Conservation (phyloP, 2,797 vertebrate species). For the Meriones psammophilus region DNA sequence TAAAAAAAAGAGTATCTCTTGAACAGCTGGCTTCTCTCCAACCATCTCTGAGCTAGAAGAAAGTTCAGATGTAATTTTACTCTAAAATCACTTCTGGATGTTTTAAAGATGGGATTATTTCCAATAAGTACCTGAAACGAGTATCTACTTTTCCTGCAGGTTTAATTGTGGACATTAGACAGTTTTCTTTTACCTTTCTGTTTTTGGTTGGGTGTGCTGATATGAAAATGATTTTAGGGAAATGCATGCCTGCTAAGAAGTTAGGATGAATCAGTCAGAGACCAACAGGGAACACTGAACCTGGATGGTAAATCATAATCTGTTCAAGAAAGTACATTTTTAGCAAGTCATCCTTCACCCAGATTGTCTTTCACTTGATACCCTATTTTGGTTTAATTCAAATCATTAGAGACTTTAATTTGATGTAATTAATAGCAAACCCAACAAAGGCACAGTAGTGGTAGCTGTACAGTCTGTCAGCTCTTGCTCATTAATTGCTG, state of each 20-base stretch:
- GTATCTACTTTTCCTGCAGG: constrained; percentile 53
- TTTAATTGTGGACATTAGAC: constrained; percentile 45
- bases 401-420: constrained; percentile 86
- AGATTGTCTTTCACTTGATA: constrained; percentile 76
- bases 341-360: constrained; percentile 58
- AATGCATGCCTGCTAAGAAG: constrained; percentile 54
- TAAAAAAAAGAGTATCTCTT: neutral
- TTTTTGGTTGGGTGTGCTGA: constrained; percentile 20
- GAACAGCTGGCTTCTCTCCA: neutral
- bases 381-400: constrained; percentile 83
- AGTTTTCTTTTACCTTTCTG: constrained; percentile 61
- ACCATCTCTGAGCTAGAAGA: neutral
- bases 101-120: constrained; percentile 6
- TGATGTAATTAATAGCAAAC: constrained; percentile 86
- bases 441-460: constrained; percentile 76
- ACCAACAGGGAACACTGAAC: constrained; percentile 60
- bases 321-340: constrained; percentile 49
- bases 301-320: constrained; percentile 57
- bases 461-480: constrained; percentile 81
- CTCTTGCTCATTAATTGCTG: constrained; percentile 87
- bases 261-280: constrained; percentile 63
- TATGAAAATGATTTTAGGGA: constrained; percentile 67
- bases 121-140: constrained; percentile 56
- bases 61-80: neutral
- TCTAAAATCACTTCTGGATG: constrained; percentile 11